A percentile compares a stretch with the other conserved stretches of the same genome.
These are phyloP conservation scores for Gymnobelideus leadbeateri DNA, from an alignment of 2,113 vertebrate species.

Conservation along the genomic window DNA sequence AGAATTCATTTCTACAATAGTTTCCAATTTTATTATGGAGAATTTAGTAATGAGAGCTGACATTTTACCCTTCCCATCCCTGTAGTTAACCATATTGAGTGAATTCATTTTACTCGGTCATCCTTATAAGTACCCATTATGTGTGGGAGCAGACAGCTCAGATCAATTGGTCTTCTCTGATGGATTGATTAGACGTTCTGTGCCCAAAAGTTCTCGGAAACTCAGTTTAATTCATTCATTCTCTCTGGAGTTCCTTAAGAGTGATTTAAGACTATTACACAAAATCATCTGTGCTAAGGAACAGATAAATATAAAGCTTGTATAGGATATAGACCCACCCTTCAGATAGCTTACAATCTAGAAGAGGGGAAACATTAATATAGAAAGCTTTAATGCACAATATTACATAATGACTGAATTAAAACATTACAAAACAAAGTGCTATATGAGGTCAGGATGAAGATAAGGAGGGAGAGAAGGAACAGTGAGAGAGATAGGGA, in stretches of 20 bases:
- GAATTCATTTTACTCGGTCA: conserved; percentile 52
- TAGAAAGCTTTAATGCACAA: background rate
- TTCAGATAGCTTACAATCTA: background rate
- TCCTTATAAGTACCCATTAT: conserved; percentile 58
- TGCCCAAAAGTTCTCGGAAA: background rate
- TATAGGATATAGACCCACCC: background rate
- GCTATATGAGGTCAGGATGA: background rate
- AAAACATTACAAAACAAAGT: background rate
- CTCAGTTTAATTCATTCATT: background rate
- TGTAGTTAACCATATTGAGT: conserved; percentile 41
- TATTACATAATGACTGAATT: background rate
- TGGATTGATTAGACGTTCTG: conserved; percentile 29
- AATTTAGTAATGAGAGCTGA: conserved; percentile 73
- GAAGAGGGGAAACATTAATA: background rate
- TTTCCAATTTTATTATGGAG: conserved; percentile 68
- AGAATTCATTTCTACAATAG: conserved; percentile 54
- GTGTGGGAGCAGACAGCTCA: conserved; percentile 40
- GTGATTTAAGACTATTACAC: background rate
- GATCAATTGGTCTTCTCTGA: conserved; percentile 49
- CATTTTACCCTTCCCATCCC: conserved; percentile 64
- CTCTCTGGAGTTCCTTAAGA: background rate
- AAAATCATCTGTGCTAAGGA: background rate
- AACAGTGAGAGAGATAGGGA: background rate
- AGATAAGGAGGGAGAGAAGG: background rate
- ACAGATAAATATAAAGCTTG: background rate